Percentiles rank a stretch among this genome's conserved stretches.
Conservation (phyloP, 2,888 invertebrate species). For the Brenthis hecate region DNA sequence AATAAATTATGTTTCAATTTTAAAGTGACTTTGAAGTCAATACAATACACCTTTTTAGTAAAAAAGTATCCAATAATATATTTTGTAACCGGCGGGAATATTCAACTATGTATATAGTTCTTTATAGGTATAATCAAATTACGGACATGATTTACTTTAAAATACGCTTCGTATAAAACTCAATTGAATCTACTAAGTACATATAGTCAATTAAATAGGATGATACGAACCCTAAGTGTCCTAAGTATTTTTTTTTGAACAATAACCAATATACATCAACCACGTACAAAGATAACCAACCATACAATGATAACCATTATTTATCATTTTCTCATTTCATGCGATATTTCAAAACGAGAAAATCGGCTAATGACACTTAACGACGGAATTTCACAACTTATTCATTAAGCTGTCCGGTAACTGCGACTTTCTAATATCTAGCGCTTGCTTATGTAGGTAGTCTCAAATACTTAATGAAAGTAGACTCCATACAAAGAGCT, state of each 20-base stretch:
- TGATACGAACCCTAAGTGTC: no score
- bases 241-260: no score
- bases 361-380: slow-evolving; percentile 49
- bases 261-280: no score
- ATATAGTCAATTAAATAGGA: no score
- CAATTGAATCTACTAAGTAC: no score
- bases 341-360: slow-evolving; percentile 40
- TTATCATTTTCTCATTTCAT: slow-evolving; percentile 38
- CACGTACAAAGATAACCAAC: no score
- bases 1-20: not conserved
- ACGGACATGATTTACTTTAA: no score
- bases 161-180: no score
- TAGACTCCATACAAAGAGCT: not conserved
- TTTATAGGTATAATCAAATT: not conserved
- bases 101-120: not conserved
- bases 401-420: slow-evolving; percentile 48
- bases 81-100: not conserved
- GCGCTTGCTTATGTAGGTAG: slow-evolving; percentile 26
- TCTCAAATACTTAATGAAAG: slow-evolving; percentile 15
- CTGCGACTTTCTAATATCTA: slow-evolving; percentile 48
- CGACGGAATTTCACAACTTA: slow-evolving; percentile 50
- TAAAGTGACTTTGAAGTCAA: not conserved
- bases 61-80: no score
- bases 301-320: slow-evolving; percentile 26
- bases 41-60: no score